Percentiles rank a stretch among this genome's conserved stretches.
These are phyloP conservation scores for Xestoiulus laeticollis DNA, from an alignment of 2,888 invertebrate genomes.

Conservation along the genomic window DNA sequence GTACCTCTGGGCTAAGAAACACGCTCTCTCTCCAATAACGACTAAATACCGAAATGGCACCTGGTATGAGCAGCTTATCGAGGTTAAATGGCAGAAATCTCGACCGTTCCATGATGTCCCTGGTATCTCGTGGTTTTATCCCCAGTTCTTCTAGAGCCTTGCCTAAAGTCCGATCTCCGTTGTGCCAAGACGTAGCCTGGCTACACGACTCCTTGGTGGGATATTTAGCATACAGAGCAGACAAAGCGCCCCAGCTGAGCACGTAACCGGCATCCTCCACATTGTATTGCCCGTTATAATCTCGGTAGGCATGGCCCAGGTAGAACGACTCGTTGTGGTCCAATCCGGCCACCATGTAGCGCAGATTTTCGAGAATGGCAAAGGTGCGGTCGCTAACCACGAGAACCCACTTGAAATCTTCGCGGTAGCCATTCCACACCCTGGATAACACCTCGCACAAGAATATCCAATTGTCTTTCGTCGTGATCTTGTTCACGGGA, in stretches of 20 bases:
- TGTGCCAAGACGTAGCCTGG: conserved; percentile 56
- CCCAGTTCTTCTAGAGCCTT: conserved; percentile 57
- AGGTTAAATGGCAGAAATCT: conserved; percentile 59
- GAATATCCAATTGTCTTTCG: conserved; percentile 57
- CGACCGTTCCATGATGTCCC: conserved; percentile 58
- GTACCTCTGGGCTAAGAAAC: conserved; percentile 58
- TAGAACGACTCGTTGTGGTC: conserved; percentile 57
- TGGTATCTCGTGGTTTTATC: conserved; percentile 58
- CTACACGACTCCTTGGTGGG: conserved; percentile 52
- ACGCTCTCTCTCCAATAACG: conserved; percentile 59
- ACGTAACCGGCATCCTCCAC: conserved; percentile 59
- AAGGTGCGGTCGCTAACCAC: conserved; percentile 59
- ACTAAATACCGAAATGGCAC: conserved; percentile 59
- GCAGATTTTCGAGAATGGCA: conserved; percentile 59
- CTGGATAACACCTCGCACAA: conserved; percentile 58
- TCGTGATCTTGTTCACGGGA: conserved; percentile 58
- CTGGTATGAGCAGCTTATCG: conserved; percentile 59
- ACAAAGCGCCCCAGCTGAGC: conserved; percentile 57
- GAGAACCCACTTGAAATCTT: conserved; percentile 58
- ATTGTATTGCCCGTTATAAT: conserved; percentile 59
- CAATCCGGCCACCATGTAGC: conserved; percentile 58
- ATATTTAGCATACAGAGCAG: conserved; percentile 51
- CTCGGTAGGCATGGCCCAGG: conserved; percentile 59
- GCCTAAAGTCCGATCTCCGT: conserved; percentile 57
- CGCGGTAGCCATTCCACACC: conserved; percentile 56